Percentiles rank a stretch among this genome's conserved stretches.
These are phyloP conservation scores for Sphaerophoria rueppellii DNA, from an alignment of 2,888 invertebrate species.

Conservation along the genomic window DNA sequence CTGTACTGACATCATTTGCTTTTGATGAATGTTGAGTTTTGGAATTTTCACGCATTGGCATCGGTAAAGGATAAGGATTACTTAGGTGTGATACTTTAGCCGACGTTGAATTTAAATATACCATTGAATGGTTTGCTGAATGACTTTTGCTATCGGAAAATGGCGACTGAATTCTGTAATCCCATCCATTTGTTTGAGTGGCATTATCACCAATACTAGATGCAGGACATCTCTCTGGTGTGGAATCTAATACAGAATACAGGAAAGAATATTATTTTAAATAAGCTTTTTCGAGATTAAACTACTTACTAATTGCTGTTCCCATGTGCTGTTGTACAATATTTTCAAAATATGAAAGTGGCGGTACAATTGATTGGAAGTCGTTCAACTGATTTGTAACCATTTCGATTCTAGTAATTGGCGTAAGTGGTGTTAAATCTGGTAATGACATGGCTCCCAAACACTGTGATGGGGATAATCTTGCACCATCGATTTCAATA, in stretches of 20 bases:
- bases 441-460: constrained; percentile 73
- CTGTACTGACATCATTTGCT: constrained; percentile 32
- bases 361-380: constrained; percentile 80
- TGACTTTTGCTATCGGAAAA: constrained; percentile 77
- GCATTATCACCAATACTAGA: constrained; percentile 78
- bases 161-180: constrained; percentile 80
- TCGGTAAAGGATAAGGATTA: constrained; percentile 16
- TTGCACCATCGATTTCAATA: constrained; percentile 76
- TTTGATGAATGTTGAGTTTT: constrained; percentile 3
- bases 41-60: constrained; percentile 33
- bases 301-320: constrained; percentile 76
- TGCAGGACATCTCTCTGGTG: constrained; percentile 76
- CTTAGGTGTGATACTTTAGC: constrained; percentile 49
- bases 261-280: background rate
- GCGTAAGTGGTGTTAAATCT: constrained; percentile 76
- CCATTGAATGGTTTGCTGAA: constrained; percentile 27
- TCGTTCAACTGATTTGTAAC: constrained; percentile 80
- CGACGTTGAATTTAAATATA: constrained; percentile 49
- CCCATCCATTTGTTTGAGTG: constrained; percentile 81
- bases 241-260: background rate
- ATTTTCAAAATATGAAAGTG: constrained; percentile 82
- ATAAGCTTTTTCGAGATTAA: background rate
- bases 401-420: constrained; percentile 79
- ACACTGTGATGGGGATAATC: constrained; percentile 77
- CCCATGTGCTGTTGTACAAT: constrained; percentile 79